A percentile compares a stretch with the other conserved stretches of the same genome.
Conservation (phyloP, 1,140 invertebrate species). For the Xylocopa sonorina region DNA sequence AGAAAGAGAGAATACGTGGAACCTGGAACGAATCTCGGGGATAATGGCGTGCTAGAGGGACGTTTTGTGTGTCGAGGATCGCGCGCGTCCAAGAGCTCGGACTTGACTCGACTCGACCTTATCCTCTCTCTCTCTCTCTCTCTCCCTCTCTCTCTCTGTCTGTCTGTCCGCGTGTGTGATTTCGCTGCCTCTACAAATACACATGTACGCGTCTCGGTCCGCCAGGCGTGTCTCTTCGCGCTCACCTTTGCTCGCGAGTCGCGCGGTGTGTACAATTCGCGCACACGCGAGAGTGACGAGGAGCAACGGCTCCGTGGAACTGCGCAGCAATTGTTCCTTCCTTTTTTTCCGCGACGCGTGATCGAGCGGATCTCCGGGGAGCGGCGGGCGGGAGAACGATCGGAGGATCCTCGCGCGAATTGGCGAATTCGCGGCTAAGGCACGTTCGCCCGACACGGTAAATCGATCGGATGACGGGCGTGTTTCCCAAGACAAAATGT, state of each 20-base stretch:
- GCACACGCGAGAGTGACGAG: conserved; percentile 22
- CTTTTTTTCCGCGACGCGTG: conserved; percentile 22
- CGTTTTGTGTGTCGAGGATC: conserved; percentile 63
- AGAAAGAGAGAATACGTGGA: conserved; percentile 75
- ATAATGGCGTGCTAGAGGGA: conserved; percentile 56
- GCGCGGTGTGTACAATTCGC: conserved; percentile 49
- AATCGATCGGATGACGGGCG: conserved; percentile 47
- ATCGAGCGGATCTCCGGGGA: not conserved
- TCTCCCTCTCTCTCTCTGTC: not conserved
- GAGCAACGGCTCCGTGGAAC: conserved; percentile 52
- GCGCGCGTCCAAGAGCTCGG: conserved; percentile 40
- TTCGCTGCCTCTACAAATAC: conserved; percentile 55
- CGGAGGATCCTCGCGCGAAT: too few species aligned
- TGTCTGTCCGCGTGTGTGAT: not conserved
- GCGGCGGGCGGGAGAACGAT: too few species aligned
- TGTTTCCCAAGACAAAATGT: conserved; percentile 65
- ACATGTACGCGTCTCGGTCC: conserved; percentile 43
- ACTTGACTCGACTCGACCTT: conserved; percentile 28
- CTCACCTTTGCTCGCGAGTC: conserved; percentile 40
- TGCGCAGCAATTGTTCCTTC: conserved; percentile 48
- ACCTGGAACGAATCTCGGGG: conserved; percentile 66
- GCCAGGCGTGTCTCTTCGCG: conserved; percentile 10
- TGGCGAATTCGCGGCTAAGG: too few species aligned
- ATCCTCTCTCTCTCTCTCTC: conserved; percentile 12
- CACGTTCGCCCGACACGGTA: conserved; percentile 24